Evolutionary conservation across 37 sponge, comb jelly and placozoan species (phyloP).

Genomic region (Aplysina aerophoba): DNA sequence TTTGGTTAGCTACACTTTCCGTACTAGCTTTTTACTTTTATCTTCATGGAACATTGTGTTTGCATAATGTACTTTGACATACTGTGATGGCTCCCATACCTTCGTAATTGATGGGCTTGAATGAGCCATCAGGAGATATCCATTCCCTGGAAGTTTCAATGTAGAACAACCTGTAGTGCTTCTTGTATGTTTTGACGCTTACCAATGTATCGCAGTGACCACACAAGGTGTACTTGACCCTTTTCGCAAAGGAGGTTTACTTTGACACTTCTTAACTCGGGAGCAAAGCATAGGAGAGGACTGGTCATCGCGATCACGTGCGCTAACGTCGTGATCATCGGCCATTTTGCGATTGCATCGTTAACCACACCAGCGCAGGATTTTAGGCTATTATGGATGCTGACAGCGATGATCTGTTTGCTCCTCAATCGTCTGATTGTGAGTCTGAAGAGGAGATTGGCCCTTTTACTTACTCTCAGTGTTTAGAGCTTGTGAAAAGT

Average conservation of each 20-base stretch:
- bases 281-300: not conserved
- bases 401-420: not conserved
- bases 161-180: constrained; percentile 6
- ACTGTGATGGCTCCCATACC: not conserved
- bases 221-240: not conserved
- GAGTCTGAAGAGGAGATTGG: not conserved
- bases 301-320: not conserved
- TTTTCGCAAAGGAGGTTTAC: not conserved
- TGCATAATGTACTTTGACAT: too few relatives aligned
- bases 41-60: too few relatives aligned
- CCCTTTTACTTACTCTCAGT: not conserved
- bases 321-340: not conserved
- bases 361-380: not conserved
- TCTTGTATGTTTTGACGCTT: not conserved
- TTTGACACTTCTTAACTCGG: constrained; percentile 6
- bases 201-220: not conserved
- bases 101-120: not conserved
- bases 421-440: not conserved
- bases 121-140: constrained; percentile 2
- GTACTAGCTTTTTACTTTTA: too few relatives aligned
- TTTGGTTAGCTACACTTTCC: too few relatives aligned
- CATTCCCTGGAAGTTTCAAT: not conserved
- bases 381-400: not conserved
- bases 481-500: not conserved
- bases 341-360: not conserved